Conservation (phyloP, 2,888 invertebrate species). For the Nematopogon swammerdamellus region DNA sequence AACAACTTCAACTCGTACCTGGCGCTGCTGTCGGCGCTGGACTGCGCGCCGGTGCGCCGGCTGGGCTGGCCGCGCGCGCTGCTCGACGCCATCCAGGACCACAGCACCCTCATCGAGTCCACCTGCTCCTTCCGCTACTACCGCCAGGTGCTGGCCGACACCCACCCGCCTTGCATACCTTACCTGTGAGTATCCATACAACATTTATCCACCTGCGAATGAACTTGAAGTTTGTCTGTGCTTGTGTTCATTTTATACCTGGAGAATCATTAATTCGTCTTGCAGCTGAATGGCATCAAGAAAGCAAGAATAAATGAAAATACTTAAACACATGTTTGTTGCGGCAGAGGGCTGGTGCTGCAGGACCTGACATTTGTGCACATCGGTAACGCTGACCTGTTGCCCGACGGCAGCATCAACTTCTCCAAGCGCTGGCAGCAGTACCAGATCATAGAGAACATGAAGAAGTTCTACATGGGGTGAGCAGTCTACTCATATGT, state of each 20-base stretch:
- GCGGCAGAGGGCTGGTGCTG: conserved; percentile 85
- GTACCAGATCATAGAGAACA: conserved; percentile 96
- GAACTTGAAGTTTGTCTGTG: no score
- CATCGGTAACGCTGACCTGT: conserved; percentile 90
- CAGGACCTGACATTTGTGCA: conserved; percentile 99
- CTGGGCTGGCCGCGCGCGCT: conserved; percentile 93
- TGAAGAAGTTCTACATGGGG: conserved; percentile 97
- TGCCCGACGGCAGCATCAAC: conserved; percentile 85
- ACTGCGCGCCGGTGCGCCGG: conserved; percentile 90
- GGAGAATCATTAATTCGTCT: no score
- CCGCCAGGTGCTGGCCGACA: conserved; percentile 88
- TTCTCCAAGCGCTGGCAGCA: conserved; percentile 99
- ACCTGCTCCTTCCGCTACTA: conserved; percentile 98
- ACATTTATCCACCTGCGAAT: no score
- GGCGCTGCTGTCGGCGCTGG: conserved; percentile 92
- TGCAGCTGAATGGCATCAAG: no score
- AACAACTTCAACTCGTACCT: conserved; percentile 99
- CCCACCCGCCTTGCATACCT: conserved; percentile 97
- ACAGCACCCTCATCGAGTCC: conserved; percentile 94
- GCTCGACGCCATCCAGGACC: conserved; percentile 89
- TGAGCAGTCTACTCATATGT: conserved; percentile 46
- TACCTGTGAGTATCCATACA: conserved; percentile 92
- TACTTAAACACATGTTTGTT: no score
- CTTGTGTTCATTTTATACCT: no score
- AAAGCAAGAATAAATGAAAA: no score